Conservation (phyloP, 1,140 invertebrate genomes). For the Hesperophylax magnus region DNA sequence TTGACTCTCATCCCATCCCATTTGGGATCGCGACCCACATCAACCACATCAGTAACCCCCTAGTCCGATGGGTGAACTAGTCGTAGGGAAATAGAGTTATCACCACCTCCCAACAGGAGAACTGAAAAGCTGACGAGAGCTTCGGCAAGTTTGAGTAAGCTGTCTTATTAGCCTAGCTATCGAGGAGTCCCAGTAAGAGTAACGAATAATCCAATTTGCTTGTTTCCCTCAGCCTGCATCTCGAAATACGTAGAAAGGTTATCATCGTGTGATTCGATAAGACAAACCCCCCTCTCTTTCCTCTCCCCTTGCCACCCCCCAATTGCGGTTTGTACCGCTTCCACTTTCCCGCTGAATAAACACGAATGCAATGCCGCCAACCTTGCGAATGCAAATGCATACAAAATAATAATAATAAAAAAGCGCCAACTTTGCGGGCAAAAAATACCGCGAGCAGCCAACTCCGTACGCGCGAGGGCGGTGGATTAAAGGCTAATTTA, state of each 20-base stretch:
- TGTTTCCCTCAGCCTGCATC: slow-evolving; percentile 7
- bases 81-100: too few relatives aligned
- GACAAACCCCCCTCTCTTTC: slow-evolving; percentile 18
- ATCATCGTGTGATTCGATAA: slow-evolving; percentile 56
- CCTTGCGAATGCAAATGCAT: slow-evolving; percentile 56
- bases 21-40: too few relatives aligned
- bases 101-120: too few relatives aligned
- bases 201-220: slow-evolving; percentile 28
- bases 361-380: slow-evolving; percentile 56
- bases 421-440: slow-evolving; percentile 48
- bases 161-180: slow-evolving; percentile 1
- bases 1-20: too few relatives aligned
- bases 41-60: too few relatives aligned
- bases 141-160: not conserved
- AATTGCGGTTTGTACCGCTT: slow-evolving; percentile 25
- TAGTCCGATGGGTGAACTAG: too few relatives aligned
- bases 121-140: too few relatives aligned
- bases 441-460: slow-evolving; percentile 49
- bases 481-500: slow-evolving; percentile 10
- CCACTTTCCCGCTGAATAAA: slow-evolving; percentile 56
- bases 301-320: not conserved
- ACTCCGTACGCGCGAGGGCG: slow-evolving; percentile 22
- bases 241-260: slow-evolving; percentile 48
- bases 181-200: not conserved
- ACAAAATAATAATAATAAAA: slow-evolving; percentile 50